Base-by-base conservation (phyloP, 2,113 vertebrate genomes). In the Caranx ignobilis region DNA sequence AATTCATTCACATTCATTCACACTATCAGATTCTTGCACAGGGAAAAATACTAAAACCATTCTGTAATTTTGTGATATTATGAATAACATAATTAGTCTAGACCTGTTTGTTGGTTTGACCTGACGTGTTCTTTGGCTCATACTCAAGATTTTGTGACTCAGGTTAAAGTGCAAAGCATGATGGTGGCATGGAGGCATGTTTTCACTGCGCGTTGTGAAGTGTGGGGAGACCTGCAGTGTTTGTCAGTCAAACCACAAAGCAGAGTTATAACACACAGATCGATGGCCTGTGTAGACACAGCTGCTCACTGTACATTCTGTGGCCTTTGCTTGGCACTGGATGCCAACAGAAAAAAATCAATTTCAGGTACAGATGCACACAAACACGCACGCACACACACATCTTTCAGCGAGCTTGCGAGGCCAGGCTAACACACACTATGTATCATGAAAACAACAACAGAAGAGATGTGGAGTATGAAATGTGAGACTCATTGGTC, bases 401-500 rank as follows among this genome's bases (percentile, higher is more conserved):
- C 45, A 39, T 7, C 39, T 39, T 39, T 37, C 5, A 41, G 39
- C 39, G 39, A 41, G 39, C 39, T 41, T 41, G 39, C 39, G 39
- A 41, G 8, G 39, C 39, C 39, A 41, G 39, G 39, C 39, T 41
- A 41, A 41, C 39, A 41, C 39, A 10, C 55, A 43, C 18, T 26
- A 11, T 19, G 54, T 54, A 71, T 76, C 43, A 75, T 52, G 67
- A 60, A 34, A 86, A 67, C n/a, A n/a, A n/a, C n/a, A n/a, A n/a
- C n/a, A n/a, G n/a, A 26, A 35, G 64, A 79, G 65, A 75, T 62
- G 71, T 71, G 57, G 37, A 41, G 67, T 45, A 56, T 61, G 48
- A 61, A 78, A 67, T 12, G 59, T 68, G 48, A 82, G 75, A 56
- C 32, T 76, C 81, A 91, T 88, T 84, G 79, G 55, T 90, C 83